Conservation (phyloP, 2,888 invertebrate species). For the Drosophila borealis region DNA sequence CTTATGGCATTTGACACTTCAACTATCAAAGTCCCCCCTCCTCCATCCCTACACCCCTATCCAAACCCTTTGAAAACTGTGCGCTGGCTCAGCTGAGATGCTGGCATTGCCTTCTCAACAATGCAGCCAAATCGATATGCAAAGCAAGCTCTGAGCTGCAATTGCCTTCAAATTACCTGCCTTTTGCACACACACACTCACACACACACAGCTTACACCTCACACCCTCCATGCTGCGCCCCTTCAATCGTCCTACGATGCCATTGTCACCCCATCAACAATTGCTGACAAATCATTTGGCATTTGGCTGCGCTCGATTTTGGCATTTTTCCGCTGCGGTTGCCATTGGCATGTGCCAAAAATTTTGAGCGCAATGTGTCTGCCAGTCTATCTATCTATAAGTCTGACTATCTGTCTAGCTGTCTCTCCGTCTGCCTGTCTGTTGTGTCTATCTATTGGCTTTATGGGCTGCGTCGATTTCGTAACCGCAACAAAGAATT, state of each 20-base stretch:
- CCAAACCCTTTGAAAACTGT: not conserved
- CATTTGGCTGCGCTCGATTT: conserved; percentile 67
- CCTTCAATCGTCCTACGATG: not conserved
- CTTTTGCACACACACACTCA: conserved; percentile 2
- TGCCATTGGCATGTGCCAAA: conserved; percentile 78
- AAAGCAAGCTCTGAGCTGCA: conserved; percentile 48
- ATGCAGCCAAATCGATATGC: conserved; percentile 57
- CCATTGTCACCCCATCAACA: conserved; percentile 59
- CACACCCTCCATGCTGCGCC: not conserved
- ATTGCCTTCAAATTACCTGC: conserved; percentile 42
- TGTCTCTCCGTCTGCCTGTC: conserved; percentile 10
- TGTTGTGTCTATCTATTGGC: conserved; percentile 17
- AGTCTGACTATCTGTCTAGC: conserved; percentile 6
- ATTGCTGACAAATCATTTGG: conserved; percentile 80
- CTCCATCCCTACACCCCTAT: too few species aligned
- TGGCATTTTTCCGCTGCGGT: conserved; percentile 75
- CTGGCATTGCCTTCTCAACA: conserved; percentile 23
- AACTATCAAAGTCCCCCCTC: not conserved
- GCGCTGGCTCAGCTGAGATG: conserved; percentile 18
- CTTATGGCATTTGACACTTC: conserved; percentile 22
- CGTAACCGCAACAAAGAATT: conserved; percentile 72
- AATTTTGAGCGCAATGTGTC: conserved; percentile 65
- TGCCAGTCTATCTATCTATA: conserved; percentile 36
- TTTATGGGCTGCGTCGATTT: conserved; percentile 59
- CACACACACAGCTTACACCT: not conserved